These are phyloP conservation scores for Cynopterus sphinx DNA, from an alignment of 2,797 vertebrate genomes.

Conservation along the genomic window DNA sequence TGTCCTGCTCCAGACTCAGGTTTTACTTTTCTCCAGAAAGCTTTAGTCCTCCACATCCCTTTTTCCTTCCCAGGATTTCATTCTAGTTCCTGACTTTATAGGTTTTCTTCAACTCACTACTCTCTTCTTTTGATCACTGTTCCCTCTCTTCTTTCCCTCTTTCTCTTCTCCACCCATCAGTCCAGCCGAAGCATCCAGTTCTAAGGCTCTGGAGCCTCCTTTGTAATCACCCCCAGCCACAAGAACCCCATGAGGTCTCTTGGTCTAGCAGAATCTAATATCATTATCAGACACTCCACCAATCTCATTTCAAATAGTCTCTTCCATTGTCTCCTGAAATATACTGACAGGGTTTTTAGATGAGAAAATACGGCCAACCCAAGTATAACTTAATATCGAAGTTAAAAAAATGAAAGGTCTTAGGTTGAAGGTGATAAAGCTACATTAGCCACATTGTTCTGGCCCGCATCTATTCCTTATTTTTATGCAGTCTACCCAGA, in stretches of 20 bases:
- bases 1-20: neutral
- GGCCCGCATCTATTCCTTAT: neutral
- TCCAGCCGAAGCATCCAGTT: neutral
- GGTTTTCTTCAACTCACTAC: neutral
- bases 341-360: neutral
- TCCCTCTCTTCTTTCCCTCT: neutral
- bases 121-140: neutral
- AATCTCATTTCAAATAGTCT: slow-evolving; percentile 8
- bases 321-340: neutral
- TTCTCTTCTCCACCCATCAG: neutral
- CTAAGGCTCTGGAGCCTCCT: neutral
- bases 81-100: neutral
- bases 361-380: neutral
- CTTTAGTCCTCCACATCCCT: neutral
- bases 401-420: neutral
- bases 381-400: slow-evolving; percentile 17
- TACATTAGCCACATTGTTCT: neutral
- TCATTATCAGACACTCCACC: neutral
- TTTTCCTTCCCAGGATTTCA: neutral
- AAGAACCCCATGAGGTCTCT: neutral
- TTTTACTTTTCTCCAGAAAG: neutral
- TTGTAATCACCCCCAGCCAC: neutral
- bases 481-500: neutral
- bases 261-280: neutral
- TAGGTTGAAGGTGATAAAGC: neutral